phyloP scores from a whole-genome alignment of 2,113 vertebrate genomes.

The Cariama cristata region DNA sequence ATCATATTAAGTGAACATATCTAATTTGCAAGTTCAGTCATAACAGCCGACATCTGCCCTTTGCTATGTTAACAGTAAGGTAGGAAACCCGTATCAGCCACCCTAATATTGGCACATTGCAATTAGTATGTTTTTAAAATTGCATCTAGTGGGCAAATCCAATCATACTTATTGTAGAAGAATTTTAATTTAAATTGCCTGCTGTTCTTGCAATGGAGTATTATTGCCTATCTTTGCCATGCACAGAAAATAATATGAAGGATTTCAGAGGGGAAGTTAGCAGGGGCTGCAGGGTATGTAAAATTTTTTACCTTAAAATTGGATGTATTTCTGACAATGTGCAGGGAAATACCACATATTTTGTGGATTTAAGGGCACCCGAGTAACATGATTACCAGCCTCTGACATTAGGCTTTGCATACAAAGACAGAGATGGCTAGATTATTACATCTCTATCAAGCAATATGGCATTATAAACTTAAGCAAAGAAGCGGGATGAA shows the following conservation, averaged over 20 bases:
- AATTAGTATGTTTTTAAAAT: slow-evolving; percentile 29
- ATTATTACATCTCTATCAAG: not conserved
- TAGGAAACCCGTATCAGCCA: accelerated
- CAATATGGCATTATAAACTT: not conserved
- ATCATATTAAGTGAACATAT: not conserved
- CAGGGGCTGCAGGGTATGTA: not conserved
- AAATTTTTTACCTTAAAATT: not conserved
- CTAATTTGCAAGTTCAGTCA: not conserved
- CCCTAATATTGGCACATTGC: not conserved
- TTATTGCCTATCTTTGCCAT: not conserved
- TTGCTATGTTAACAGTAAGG: not conserved
- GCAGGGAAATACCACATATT: not conserved
- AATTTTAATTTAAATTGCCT: slow-evolving; percentile 1
- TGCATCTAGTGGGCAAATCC: not conserved
- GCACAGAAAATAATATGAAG: not conserved
- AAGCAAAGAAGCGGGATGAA: not conserved
- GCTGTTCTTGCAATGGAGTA: not conserved
- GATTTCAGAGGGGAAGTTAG: not conserved
- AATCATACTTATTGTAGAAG: not conserved
- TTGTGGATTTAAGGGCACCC: not conserved
- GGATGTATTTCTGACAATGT: not conserved
- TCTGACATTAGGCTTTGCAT: not conserved
- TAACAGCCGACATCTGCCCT: not conserved
- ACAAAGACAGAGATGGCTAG: not conserved
- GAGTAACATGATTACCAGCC: not conserved